These are phyloP conservation scores for Galeopterus variegatus DNA, from an alignment of 2,113 vertebrate genomes.

Conservation along the genomic window DNA sequence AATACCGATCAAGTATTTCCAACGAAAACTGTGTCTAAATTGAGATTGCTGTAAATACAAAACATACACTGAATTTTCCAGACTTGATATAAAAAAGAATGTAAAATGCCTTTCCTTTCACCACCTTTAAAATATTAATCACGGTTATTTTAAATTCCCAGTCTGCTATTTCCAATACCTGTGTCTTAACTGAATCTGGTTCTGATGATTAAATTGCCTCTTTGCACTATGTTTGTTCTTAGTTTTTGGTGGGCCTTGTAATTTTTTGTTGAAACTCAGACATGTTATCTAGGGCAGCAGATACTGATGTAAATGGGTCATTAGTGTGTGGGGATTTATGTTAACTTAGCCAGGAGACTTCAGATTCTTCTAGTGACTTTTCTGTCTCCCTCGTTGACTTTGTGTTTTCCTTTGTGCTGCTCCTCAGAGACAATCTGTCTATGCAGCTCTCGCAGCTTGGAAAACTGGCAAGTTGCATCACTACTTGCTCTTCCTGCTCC, in stretches of 20 bases:
- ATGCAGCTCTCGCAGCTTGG: background rate
- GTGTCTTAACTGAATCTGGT: background rate
- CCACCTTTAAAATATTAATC: background rate
- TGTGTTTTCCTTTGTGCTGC: background rate
- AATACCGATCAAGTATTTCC: slow-evolving; percentile 14
- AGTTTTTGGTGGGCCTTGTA: background rate
- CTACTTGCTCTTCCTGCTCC: background rate
- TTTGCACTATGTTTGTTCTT: background rate
- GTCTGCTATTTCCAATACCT: background rate
- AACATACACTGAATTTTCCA: background rate
- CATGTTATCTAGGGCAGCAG: background rate
- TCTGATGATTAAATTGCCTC: background rate
- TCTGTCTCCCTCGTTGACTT: background rate
- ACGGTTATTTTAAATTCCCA: background rate
- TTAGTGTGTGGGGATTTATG: background rate
- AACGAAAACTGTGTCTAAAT: slow-evolving; percentile 30
- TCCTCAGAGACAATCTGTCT: background rate
- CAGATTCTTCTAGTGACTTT: background rate
- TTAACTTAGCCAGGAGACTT: slow-evolving; percentile 27
- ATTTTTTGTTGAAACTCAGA: background rate
- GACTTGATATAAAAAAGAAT: slow-evolving; percentile 5
- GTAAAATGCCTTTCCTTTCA: slow-evolving; percentile 11
- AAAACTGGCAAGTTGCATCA: background rate
- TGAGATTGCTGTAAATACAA: slow-evolving; percentile 15
- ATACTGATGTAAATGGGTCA: background rate